phyloP scores from a whole-genome alignment of 2,113 vertebrate genomes.

The Sisor rabdophorus region DNA sequence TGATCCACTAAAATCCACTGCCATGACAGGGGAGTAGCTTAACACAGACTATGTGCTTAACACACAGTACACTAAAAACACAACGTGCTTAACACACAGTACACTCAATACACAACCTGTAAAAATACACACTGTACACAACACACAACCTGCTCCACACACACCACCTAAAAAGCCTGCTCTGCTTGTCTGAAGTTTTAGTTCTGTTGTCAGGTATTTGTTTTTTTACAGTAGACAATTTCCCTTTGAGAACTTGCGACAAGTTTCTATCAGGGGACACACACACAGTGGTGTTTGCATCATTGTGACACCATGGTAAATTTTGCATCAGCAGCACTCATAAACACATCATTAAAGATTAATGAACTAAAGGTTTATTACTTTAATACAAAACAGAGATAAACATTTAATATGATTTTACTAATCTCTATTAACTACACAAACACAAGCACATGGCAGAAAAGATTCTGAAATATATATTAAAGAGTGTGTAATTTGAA shows the following conservation, averaged over 20 bases:
- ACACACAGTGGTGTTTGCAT: background rate
- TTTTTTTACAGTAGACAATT: background rate
- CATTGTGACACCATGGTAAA: background rate
- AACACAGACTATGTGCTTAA: background rate
- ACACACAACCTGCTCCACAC: background rate
- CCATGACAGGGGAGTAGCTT: slow-evolving; percentile 18
- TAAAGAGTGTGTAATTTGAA: too few relatives aligned
- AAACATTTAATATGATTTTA: background rate
- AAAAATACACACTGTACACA: background rate
- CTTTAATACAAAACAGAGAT: background rate
- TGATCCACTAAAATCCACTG: slow-evolving; percentile 75
- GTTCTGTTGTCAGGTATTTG: background rate
- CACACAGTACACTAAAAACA: background rate
- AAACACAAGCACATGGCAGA: too few relatives aligned
- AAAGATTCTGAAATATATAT: too few relatives aligned
- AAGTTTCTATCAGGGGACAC: background rate
- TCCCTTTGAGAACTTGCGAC: background rate
- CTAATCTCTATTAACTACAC: too few relatives aligned
- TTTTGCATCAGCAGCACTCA: background rate
- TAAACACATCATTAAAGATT: background rate
- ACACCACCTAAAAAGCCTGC: too few relatives aligned
- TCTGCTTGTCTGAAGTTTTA: background rate
- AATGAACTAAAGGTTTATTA: background rate
- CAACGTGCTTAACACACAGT: background rate
- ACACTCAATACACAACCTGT: background rate